Conservation (phyloP, 2,113 vertebrate species). For the Eublepharis macularius region DNA sequence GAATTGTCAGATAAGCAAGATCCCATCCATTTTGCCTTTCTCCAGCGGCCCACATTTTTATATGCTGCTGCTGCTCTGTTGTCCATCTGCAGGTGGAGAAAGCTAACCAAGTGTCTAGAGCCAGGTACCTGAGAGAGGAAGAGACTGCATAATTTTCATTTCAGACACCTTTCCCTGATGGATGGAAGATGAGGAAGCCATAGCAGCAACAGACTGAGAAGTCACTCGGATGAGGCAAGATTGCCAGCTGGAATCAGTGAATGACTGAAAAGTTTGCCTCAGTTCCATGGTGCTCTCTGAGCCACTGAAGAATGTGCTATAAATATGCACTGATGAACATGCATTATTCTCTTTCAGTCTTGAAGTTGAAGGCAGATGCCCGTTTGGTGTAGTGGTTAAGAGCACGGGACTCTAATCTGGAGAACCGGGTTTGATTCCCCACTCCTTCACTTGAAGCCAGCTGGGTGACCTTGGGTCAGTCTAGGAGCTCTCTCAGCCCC, state of each 20-base stretch:
- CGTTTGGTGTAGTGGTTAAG: too few relatives aligned
- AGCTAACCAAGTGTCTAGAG: not conserved
- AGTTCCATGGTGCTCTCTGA: not conserved
- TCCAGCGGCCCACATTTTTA: too few relatives aligned
- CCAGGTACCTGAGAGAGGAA: not conserved
- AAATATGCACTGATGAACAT: too few relatives aligned
- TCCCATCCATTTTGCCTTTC: not conserved
- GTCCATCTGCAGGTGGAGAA: not conserved
- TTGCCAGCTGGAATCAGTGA: not conserved
- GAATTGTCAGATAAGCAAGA: not conserved
- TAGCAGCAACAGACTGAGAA: not conserved
- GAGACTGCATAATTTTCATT: not conserved
- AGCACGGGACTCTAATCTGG: too few relatives aligned
- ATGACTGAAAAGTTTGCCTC: not conserved
- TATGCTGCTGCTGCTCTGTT: not conserved
- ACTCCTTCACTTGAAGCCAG: too few relatives aligned
- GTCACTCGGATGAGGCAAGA: not conserved
- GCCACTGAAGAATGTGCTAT: not conserved
- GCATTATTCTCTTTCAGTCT: too few relatives aligned
- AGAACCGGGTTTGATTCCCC: too few relatives aligned
- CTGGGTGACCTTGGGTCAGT: too few relatives aligned
- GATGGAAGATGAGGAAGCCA: not conserved
- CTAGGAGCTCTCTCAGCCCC: too few relatives aligned
- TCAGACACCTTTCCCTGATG: not conserved
- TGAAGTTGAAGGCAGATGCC: too few relatives aligned